Evolutionary conservation across 2,888 invertebrate species (phyloP).

Genomic region (Lepas anatifera): DNA sequence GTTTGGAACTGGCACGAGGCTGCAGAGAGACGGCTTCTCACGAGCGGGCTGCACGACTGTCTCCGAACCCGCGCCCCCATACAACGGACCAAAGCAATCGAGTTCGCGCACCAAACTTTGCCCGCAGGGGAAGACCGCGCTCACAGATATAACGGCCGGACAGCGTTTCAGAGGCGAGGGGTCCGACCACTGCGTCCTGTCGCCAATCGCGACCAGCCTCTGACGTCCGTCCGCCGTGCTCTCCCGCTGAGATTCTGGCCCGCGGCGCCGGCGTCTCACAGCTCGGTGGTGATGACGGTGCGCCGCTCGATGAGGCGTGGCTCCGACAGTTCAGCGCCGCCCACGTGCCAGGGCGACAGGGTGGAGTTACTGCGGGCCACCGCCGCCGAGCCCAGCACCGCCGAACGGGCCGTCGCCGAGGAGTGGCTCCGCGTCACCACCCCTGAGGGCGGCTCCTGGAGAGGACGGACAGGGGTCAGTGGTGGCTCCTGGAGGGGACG

Average conservation of each 20-base stretch:
- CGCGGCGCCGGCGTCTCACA: not conserved
- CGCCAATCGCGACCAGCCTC: too few species aligned
- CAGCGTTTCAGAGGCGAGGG: not conserved
- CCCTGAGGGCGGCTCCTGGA: not conserved
- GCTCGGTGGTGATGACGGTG: slow-evolving; percentile 12
- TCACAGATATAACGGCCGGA: not conserved
- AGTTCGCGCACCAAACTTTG: too few species aligned
- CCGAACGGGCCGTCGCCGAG: not conserved
- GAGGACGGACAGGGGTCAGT: too few species aligned
- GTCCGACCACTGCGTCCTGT: not conserved
- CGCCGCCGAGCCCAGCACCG: too few species aligned
- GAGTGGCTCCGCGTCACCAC: not conserved
- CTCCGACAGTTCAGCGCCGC: not conserved
- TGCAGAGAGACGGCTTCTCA: too few species aligned
- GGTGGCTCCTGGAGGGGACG: too few species aligned
- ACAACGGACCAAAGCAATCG: too few species aligned
- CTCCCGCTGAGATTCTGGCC: too few species aligned
- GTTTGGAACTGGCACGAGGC: too few species aligned
- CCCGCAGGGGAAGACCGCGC: not conserved
- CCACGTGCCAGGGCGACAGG: slow-evolving; percentile 12
- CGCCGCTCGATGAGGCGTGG: slow-evolving; percentile 1
- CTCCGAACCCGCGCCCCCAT: too few species aligned
- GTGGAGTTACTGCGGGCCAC: not conserved
- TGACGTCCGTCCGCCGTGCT: too few species aligned
- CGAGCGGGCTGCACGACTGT: too few species aligned